Evolutionary conservation across 2,888 invertebrate species (phyloP).

Genomic region (Platycnemis pennipes): DNA sequence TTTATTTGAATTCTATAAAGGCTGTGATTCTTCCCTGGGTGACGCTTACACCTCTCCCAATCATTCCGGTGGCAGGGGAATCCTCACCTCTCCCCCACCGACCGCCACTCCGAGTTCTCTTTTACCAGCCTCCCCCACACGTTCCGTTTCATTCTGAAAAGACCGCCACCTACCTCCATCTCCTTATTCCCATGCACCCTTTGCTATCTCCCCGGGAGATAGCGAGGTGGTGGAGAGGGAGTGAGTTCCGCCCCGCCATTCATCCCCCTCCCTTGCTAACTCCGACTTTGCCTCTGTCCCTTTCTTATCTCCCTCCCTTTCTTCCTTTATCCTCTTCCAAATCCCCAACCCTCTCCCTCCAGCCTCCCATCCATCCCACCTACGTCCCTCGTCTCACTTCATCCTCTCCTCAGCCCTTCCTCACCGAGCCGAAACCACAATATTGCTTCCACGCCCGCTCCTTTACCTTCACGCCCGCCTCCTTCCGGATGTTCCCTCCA

Average conservation of each 20-base stretch:
- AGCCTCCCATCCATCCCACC: background rate
- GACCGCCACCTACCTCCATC: background rate
- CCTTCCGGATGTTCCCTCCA: background rate
- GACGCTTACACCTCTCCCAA: constrained; percentile 48
- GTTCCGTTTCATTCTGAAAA: background rate
- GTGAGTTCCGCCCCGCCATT: background rate
- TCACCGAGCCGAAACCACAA: constrained; percentile 28
- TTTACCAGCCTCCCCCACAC: background rate
- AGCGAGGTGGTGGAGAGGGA: background rate
- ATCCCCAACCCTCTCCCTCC: background rate
- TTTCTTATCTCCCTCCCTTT: constrained; percentile 18
- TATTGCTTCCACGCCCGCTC: constrained; percentile 12
- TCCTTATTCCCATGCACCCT: background rate
- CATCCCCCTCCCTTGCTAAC: background rate
- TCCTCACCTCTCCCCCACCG: background rate
- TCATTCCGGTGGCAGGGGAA: background rate
- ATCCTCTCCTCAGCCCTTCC: background rate
- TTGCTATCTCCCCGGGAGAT: constrained; percentile 1
- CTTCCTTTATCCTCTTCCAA: background rate
- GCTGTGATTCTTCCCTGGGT: constrained; percentile 38
- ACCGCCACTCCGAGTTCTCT: background rate
- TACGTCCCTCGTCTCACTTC: background rate
- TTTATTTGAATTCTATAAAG: constrained; percentile 58
- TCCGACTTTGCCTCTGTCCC: background rate
- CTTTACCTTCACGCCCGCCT: background rate